phyloP scores from a whole-genome alignment of 2,888 invertebrate species.

The Beris chalybata region DNA sequence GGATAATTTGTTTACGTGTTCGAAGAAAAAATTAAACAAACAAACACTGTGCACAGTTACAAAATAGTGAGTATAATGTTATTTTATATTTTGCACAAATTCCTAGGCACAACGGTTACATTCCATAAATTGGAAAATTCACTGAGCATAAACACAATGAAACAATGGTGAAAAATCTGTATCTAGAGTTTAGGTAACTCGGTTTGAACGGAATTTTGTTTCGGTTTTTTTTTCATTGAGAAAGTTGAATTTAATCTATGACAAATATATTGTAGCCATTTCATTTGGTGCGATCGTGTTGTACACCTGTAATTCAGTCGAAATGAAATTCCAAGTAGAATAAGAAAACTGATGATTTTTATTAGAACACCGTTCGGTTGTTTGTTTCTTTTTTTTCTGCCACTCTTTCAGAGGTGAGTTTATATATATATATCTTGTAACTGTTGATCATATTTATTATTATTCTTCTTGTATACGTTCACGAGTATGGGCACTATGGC shows the following conservation, averaged over 20 bases:
- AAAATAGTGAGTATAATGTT: no score
- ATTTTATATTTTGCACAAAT: no score
- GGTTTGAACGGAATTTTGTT: no score
- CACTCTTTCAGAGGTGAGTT: background rate
- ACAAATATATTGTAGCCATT: slow-evolving; percentile 4
- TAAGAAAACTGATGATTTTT: slow-evolving; percentile 4
- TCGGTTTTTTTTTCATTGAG: no score
- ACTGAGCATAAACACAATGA: slow-evolving; percentile 23
- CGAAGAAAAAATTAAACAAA: no score
- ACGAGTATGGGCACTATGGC: background rate
- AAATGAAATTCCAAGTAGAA: background rate
- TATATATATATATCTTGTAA: no score
- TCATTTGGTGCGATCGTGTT: slow-evolving; percentile 1
- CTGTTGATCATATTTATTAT: no score
- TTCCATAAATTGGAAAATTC: slow-evolving; percentile 22
- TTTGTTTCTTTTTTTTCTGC: background rate
- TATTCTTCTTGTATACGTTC: no score
- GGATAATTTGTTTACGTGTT: no score
- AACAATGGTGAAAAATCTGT: slow-evolving; percentile 21
- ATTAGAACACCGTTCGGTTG: slow-evolving; percentile 17
- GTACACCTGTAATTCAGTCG: slow-evolving; percentile 8
- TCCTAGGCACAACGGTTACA: slow-evolving; percentile 12
- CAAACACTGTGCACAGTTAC: no score
- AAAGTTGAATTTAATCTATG: background rate
- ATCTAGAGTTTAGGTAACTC: background rate